These are phyloP conservation scores for Palythoa grandis DNA, from an alignment of 92 coral and sea anemone genomes.

Conservation along the genomic window DNA sequence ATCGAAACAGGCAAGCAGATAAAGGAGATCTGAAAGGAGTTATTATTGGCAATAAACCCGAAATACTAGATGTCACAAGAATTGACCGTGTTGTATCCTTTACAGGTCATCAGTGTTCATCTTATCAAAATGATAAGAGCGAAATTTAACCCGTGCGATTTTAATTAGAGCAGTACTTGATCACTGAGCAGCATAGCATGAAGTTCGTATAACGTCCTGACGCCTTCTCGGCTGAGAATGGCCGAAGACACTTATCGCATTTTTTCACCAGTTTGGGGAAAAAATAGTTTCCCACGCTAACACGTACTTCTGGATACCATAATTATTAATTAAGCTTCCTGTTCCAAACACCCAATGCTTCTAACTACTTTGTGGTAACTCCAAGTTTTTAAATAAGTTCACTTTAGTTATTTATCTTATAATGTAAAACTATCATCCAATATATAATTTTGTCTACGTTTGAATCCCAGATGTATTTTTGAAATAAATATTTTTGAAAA, in stretches of 20 bases:
- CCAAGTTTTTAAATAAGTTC: neutral
- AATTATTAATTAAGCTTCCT: conserved; percentile 22
- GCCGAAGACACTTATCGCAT: conserved; percentile 37
- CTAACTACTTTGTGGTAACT: neutral
- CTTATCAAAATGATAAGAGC: neutral
- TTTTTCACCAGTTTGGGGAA: conserved; percentile 34
- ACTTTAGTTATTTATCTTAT: neutral
- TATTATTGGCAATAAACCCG: conserved; percentile 18
- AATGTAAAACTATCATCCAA: neutral
- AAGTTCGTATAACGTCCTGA: conserved; percentile 37
- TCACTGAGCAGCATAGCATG: conserved; percentile 22
- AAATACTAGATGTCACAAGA: conserved; percentile 14
- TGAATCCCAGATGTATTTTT: neutral
- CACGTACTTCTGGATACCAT: conserved; percentile 4
- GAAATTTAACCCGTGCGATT: conserved; percentile 25
- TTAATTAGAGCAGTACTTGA: conserved; percentile 40
- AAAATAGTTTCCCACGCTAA: conserved; percentile 38
- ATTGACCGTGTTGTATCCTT: neutral
- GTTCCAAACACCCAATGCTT: neutral
- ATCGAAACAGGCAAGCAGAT: conserved; percentile 19
- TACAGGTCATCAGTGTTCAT: conserved; percentile 20
- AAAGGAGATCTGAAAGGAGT: conserved; percentile 21
- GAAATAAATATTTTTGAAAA: neutral
- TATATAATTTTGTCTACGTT: neutral
- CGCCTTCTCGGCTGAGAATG: conserved; percentile 51